Conservation (phyloP, 2,113 vertebrate species). For the Phaethon lepturus region DNA sequence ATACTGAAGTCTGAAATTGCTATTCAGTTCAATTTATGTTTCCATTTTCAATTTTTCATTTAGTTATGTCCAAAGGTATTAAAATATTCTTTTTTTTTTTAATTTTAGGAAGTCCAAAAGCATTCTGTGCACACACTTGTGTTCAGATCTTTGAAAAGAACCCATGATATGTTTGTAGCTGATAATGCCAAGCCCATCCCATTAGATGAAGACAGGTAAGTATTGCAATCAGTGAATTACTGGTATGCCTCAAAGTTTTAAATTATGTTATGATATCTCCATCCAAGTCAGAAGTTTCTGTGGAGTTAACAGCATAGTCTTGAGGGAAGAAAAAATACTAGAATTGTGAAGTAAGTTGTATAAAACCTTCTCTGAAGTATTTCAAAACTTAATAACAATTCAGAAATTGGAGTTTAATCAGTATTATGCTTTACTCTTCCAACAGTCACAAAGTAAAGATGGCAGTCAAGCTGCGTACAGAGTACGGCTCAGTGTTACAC, state of each 20-base stretch:
- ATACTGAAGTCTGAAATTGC: neutral
- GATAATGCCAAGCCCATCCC: slow-evolving; percentile 91
- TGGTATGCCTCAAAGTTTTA: neutral
- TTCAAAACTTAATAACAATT: neutral
- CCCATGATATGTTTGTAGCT: slow-evolving; percentile 97
- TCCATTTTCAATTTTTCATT: neutral
- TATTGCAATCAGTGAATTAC: neutral
- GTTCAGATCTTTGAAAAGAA: slow-evolving; percentile 97
- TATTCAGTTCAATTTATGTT: neutral
- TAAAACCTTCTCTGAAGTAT: neutral
- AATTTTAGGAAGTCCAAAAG: slow-evolving; percentile 91
- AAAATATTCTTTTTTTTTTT: neutral
- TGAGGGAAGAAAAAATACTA: neutral
- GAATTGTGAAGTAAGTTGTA: neutral
- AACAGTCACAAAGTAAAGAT: slow-evolving; percentile 92
- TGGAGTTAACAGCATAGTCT: neutral
- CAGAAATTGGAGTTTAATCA: neutral
- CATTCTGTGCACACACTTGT: slow-evolving; percentile 97
- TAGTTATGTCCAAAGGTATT: neutral
- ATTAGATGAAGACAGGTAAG: slow-evolving; percentile 90
- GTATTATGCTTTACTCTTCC: neutral
- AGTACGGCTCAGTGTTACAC: slow-evolving; percentile 90
- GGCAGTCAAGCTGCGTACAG: slow-evolving; percentile 88
- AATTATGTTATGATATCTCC: neutral
- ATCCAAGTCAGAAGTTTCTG: neutral